phyloP scores from a whole-genome alignment of 2,888 invertebrate species.

The Lycia hirtaria region DNA sequence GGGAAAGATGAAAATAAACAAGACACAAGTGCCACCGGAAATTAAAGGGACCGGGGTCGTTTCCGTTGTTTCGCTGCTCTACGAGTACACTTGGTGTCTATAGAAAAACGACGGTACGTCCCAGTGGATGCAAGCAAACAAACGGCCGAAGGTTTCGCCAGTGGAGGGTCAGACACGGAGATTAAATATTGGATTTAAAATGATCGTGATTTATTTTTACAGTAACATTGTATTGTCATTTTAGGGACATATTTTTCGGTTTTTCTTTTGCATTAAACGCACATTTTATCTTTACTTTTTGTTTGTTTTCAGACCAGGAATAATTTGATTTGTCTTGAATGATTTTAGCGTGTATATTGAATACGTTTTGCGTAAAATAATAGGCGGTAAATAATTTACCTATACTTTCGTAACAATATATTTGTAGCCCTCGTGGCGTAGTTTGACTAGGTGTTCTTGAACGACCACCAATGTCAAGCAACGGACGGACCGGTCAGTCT shows the following conservation, averaged over 20 bases:
- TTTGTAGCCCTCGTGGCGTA: too few relatives aligned
- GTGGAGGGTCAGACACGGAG: conserved; percentile 19
- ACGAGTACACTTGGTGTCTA: conserved; percentile 44
- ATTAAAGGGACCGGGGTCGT: conserved; percentile 66
- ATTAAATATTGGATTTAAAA: conserved; percentile 34
- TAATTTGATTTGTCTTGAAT: too few relatives aligned
- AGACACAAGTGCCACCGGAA: conserved; percentile 68
- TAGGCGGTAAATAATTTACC: too few relatives aligned
- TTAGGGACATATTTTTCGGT: not conserved
- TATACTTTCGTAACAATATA: too few relatives aligned
- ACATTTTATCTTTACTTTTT: too few relatives aligned
- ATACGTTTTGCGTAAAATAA: too few relatives aligned
- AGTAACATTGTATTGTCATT: not conserved
- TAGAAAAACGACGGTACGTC: conserved; percentile 51
- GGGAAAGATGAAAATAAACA: conserved; percentile 63
- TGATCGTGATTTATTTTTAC: conserved; percentile 23
- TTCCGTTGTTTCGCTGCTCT: conserved; percentile 52
- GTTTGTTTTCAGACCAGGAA: too few relatives aligned
- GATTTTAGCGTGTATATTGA: too few relatives aligned
- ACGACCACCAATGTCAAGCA: too few relatives aligned
- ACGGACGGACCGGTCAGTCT: too few relatives aligned
- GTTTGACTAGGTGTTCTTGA: too few relatives aligned
- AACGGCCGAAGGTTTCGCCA: conserved; percentile 38
- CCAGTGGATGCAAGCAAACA: conserved; percentile 47
- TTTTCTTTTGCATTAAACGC: too few relatives aligned